Evolutionary conservation across 64 coral and sea anemone species (phyloP).

Genomic region (Dendronephthya gigantea): DNA sequence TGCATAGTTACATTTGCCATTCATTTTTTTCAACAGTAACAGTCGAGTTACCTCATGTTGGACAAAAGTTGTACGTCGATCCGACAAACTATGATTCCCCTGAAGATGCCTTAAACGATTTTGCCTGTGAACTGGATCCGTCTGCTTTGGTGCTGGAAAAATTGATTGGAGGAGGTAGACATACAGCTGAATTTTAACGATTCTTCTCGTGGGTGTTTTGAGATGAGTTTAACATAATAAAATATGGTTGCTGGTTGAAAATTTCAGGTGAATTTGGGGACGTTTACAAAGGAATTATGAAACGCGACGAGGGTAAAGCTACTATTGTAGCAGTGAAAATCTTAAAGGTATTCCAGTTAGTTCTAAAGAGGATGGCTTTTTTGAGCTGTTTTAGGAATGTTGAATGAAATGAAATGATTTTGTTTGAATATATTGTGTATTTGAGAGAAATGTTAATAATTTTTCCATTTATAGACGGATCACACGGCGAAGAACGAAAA

Average conservation of each 20-base stretch:
- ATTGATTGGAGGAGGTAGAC: constrained; percentile 63
- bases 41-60: constrained; percentile 30
- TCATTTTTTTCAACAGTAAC: not conserved
- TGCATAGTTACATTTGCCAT: no score
- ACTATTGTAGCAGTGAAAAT: constrained; percentile 65
- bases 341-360: constrained; percentile 47
- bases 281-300: constrained; percentile 57
- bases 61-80: constrained; percentile 58
- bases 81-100: constrained; percentile 68
- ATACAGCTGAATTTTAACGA: not conserved
- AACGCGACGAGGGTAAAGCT: not conserved
- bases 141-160: constrained; percentile 44
- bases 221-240: no score
- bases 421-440: no score
- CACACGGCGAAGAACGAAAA: constrained; percentile 43
- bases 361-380: no score
- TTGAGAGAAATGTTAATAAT: not conserved
- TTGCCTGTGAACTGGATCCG: constrained; percentile 52
- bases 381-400: no score
- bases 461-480: constrained; percentile 34
- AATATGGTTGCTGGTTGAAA: no score
- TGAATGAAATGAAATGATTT: no score
- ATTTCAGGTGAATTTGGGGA: constrained; percentile 86
- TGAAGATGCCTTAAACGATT: constrained; percentile 51
- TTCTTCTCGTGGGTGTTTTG: not conserved